Evolutionary conservation across 2,797 vertebrate genomes (phyloP), one percentile per base, ranked within the genome.

Genomic region (Bovichtus diacanthus): DNA sequence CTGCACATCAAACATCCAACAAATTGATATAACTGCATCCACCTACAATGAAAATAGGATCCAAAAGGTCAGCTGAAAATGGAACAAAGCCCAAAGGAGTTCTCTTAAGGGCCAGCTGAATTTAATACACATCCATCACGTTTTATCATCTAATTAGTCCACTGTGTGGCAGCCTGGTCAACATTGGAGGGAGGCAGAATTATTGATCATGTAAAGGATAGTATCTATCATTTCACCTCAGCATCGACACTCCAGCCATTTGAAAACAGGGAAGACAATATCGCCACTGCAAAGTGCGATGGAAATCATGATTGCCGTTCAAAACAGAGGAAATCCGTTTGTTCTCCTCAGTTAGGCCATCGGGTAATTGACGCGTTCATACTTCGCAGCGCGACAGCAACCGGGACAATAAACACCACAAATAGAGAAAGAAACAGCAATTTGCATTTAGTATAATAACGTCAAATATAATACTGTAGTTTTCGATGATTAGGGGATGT

Each of bases 101-200:
- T 93, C 94, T 85, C 84, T 95, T 89, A 92, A 88, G 92, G 92
- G 93, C 93, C 94, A 92, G 91, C 95, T 90, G 95, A 94, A 92
- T 97, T 96, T 96, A 96, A 96, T 95, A 95, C 95, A 93, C 96
- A 99, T 98, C 96, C 96, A 98, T 99, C 97, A 98, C 96, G 94
- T 97, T 97, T 97, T 96, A 97, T 97, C 97, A 96, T 97, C 96
- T 98, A 97, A 98, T 98, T 98, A 97, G 97, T 95, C 93, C 88
- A 73, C 91, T 92, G 93, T 94, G 94, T 96, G 96, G 96, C 96
- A 97, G 94, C 67, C 92, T 91, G 94, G 95, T 96, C 95, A 96
- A 95, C 95, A 90, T 90, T 88, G 91, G 86, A 94, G 91, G 90
- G 87, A 94, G 95, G 93, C 95, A 94, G 90, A 89, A 88, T 87